Evolutionary conservation across 2,797 vertebrate genomes (phyloP).

Genomic region (Epinephelus coioides): DNA sequence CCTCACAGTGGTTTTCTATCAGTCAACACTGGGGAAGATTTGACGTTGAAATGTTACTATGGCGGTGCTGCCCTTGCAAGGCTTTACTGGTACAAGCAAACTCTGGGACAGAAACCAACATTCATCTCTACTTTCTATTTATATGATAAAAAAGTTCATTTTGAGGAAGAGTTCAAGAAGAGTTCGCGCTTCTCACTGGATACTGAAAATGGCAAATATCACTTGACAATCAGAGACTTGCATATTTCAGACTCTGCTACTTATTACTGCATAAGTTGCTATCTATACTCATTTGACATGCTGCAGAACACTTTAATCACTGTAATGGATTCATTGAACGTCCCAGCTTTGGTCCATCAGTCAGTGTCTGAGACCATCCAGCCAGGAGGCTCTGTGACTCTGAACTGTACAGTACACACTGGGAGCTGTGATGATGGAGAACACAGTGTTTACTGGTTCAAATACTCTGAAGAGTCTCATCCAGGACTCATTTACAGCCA

Average conservation of each 20-base stretch:
- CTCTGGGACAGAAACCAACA: slow-evolving; percentile 2
- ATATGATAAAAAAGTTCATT: background rate
- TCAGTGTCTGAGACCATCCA: too few relatives aligned
- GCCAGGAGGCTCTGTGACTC: slow-evolving; percentile 10
- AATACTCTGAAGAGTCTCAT: slow-evolving; percentile 37
- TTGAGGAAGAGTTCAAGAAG: slow-evolving; percentile 19
- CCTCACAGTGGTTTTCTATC: background rate
- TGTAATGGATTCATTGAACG: slow-evolving; percentile 1
- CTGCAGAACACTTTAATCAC: background rate
- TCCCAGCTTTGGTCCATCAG: slow-evolving; percentile 30
- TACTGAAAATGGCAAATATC: background rate
- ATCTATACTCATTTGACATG: background rate
- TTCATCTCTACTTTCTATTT: slow-evolving; percentile 13
- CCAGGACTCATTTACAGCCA: slow-evolving; percentile 61
- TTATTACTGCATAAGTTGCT: slow-evolving; percentile 7
- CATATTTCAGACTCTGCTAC: slow-evolving; percentile 17
- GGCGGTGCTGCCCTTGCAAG: rapidly evolving
- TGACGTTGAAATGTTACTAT: slow-evolving; percentile 22
- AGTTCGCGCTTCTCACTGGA: slow-evolving; percentile 10
- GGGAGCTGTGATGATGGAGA: slow-evolving; percentile 55
- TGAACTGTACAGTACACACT: slow-evolving; percentile 59
- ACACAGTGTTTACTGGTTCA: slow-evolving; percentile 69
- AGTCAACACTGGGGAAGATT: background rate
- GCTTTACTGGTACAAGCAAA: slow-evolving; percentile 19
- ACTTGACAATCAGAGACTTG: slow-evolving; percentile 6